Conservation (phyloP, 30 jellyfish, hydroid and myxozoan species). For the Cassiopea andromeda region DNA sequence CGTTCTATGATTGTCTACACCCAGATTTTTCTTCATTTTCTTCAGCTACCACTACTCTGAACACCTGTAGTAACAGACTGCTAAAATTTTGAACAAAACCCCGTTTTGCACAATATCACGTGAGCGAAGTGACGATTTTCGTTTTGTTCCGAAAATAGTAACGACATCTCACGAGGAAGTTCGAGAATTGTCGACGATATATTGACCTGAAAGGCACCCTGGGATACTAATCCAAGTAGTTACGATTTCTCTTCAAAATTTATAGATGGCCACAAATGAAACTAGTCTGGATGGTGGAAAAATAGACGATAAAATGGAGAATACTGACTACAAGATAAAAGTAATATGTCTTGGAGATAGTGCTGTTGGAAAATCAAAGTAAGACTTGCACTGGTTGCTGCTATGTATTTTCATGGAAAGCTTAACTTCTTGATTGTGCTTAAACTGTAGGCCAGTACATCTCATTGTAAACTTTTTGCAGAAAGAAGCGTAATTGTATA, state of each 20-base stretch:
- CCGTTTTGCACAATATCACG: no score
- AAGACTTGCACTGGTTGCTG: conserved; percentile 14
- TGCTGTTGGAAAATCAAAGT: conserved; percentile 98
- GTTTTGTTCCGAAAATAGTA: not conserved
- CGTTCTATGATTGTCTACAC: no score
- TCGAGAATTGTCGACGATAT: not conserved
- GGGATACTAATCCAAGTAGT: conserved; percentile 37
- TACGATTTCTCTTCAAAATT: conserved; percentile 1
- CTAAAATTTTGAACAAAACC: no score
- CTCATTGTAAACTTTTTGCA: not conserved
- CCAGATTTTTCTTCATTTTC: no score
- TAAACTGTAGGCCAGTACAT: conserved; percentile 17
- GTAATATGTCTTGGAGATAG: conserved; percentile 94
- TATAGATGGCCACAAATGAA: conserved; percentile 75
- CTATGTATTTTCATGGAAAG: not conserved
- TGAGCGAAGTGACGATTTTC: no score
- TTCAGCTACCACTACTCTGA: no score
- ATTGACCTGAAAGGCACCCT: conserved; percentile 16
- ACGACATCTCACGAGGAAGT: not conserved
- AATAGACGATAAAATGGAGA: conserved; percentile 59
- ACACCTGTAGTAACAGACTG: no score
- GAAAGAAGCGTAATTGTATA: no score
- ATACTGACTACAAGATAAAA: conserved; percentile 73
- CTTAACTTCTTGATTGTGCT: not conserved
- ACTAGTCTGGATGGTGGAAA: not conserved